Base-by-base conservation (phyloP, 1,140 invertebrate species). In the Zaprionus ornatus region DNA sequence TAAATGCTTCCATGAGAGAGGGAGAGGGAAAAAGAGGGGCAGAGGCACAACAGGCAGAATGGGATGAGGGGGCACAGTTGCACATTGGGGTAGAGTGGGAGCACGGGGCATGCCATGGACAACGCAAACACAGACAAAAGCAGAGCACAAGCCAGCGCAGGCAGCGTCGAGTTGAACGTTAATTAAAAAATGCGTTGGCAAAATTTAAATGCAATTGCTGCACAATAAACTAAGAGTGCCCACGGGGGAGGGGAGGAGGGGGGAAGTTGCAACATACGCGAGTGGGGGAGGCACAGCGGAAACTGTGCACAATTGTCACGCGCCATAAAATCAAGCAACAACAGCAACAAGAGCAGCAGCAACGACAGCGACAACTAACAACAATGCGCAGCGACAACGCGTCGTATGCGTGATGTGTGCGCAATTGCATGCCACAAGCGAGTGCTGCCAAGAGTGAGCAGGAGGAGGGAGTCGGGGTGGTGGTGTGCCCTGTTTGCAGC, bases 181-280 rank as follows among this genome's bases (percentile, higher is more conserved):
- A 90, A 90, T 90, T 90, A 85, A 90, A 82, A 90, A 88, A 90
- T 90, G 82, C 78, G 78, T 77, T 81, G 70, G 85, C 85, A 66
- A 75, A 90, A 90, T 90, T 90, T 85, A 90, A 90, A 90, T 90
- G 85, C 85, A 90, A 90, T 90, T 85, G 81, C 81, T 64, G 72
- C 57, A 90, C 85, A 90, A 90, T 90, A 84, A 88, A 84, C 50
- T 73, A 62, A 42, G 29, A 25, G 60, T 4, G 19, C 29, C n/a
- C 25, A 57, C 25, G 27, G 55, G 37, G 9, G 2, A 23, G 9
- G 19, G 5, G 23, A n/a, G 10, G 21, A 3, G 5, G 15, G 17
- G n/a, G 6, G 25, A 7, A 15, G 6, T 45, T 45, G 40, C 40
- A 45, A 45, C 40, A 45, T 45, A 17, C 40, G 1, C 40, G 37